Percentiles rank a stretch among this genome's conserved stretches.
phyloP scores from a whole-genome alignment of 2,888 invertebrate genomes.

The Acanthosoma haemorrhoidale region DNA sequence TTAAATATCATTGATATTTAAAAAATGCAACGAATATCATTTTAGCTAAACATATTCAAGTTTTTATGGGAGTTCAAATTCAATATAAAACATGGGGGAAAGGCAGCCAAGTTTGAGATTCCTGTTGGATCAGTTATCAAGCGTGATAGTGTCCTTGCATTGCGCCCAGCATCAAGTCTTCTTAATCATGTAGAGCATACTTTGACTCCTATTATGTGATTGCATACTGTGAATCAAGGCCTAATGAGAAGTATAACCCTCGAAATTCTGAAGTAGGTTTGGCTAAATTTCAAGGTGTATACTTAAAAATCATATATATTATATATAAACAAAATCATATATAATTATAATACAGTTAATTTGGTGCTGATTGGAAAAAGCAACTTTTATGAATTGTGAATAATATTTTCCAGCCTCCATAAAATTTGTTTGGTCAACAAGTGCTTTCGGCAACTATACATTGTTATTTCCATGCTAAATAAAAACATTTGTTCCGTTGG shows the following conservation, averaged over 20 bases:
- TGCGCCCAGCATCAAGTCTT: neutral
- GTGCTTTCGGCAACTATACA: too few species aligned
- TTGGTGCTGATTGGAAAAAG: too few species aligned
- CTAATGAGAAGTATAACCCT: slow-evolving; percentile 44
- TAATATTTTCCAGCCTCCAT: too few species aligned
- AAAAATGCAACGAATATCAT: neutral
- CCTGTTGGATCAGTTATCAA: neutral
- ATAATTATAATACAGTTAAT: too few species aligned
- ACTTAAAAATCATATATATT: too few species aligned
- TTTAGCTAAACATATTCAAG: neutral
- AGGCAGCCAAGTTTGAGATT: neutral
- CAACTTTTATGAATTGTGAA: too few species aligned
- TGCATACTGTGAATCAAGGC: slow-evolving; percentile 42
- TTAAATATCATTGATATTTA: too few species aligned
- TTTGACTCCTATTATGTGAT: slow-evolving; percentile 41
- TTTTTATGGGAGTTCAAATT: slow-evolving; percentile 25
- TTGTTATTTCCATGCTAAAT: too few species aligned
- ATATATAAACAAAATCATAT: too few species aligned
- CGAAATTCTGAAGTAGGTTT: slow-evolving; percentile 45
- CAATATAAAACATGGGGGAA: slow-evolving; percentile 24
- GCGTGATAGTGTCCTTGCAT: neutral
- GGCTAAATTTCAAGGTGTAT: slow-evolving; percentile 42
- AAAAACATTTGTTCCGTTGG: too few species aligned
- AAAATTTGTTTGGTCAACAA: too few species aligned
- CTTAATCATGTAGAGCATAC: slow-evolving; percentile 20